Percentiles rank a stretch among this genome's conserved stretches.
phyloP scores from a whole-genome alignment of 2,888 invertebrate species.

The Apotomis turbidana region DNA sequence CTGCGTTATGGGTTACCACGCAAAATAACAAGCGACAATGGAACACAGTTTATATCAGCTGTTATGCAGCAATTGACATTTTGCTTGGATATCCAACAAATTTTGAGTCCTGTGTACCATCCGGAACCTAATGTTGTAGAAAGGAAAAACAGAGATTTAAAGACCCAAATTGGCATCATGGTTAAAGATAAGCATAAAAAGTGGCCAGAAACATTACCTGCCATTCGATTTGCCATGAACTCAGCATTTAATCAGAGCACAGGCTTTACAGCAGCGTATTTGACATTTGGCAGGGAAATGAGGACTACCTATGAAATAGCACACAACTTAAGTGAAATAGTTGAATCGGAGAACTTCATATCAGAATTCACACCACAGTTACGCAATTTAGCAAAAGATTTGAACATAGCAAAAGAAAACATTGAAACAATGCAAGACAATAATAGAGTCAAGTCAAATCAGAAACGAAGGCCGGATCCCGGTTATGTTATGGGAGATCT shows the following conservation, averaged over 20 bases:
- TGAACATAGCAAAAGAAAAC: too few species aligned
- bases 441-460: too few species aligned
- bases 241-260: constrained; percentile 1
- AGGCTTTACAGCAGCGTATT: constrained; percentile 25
- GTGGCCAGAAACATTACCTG: constrained; percentile 20
- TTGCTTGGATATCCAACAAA: constrained; percentile 23
- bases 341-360: too few species aligned
- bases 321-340: too few species aligned
- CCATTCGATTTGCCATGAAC: constrained; percentile 31
- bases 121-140: constrained; percentile 32
- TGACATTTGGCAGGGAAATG: constrained; percentile 5
- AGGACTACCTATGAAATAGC: constrained; percentile 31
- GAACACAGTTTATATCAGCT: constrained; percentile 46
- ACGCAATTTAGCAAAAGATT: too few species aligned
- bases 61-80: constrained; percentile 37
- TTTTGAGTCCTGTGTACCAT: constrained; percentile 27
- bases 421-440: too few species aligned
- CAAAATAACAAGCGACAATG: too few species aligned
- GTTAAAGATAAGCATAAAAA: constrained; percentile 14
- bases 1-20: too few species aligned
- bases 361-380: too few species aligned
- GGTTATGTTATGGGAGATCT: too few species aligned
- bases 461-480: too few species aligned
- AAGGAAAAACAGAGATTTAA: constrained; percentile 33
- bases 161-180: constrained; percentile 15